These are phyloP conservation scores for Gracilinanus agilis DNA, from an alignment of 2,113 vertebrate genomes.

Conservation along the genomic window DNA sequence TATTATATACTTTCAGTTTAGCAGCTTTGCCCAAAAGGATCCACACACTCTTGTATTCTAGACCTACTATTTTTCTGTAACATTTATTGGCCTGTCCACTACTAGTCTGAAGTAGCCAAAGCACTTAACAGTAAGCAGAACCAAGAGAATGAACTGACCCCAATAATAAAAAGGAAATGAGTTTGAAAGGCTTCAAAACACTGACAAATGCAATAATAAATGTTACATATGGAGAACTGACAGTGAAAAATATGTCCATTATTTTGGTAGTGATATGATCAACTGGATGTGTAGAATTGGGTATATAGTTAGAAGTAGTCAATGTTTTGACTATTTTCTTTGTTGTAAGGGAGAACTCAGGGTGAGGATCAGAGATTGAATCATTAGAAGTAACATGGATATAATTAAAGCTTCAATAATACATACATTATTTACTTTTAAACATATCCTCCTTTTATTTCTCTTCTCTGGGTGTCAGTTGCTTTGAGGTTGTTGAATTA, in stretches of 20 bases:
- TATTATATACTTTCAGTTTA: neutral
- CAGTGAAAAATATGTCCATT: neutral
- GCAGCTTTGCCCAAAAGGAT: neutral
- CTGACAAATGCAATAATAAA: neutral
- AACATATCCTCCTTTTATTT: neutral
- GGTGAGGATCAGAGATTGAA: neutral
- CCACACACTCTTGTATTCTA: neutral
- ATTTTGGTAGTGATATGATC: neutral
- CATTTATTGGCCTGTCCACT: neutral
- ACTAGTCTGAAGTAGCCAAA: neutral
- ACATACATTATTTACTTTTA: neutral
- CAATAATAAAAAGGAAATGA: neutral
- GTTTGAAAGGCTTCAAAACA: neutral
- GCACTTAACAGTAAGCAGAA: neutral
- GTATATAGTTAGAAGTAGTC: neutral
- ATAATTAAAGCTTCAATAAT: neutral
- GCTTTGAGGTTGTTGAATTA: neutral
- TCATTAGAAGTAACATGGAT: neutral
- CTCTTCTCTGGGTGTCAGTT: neutral
- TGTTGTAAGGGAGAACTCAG: neutral
- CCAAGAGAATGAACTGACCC: neutral
- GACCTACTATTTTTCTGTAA: neutral
- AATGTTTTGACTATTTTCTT: neutral
- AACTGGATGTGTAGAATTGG: neutral
- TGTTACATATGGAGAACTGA: neutral